These are phyloP conservation scores for Orbicella faveolata DNA, from an alignment of 64 coral and sea anemone genomes.

Conservation along the genomic window DNA sequence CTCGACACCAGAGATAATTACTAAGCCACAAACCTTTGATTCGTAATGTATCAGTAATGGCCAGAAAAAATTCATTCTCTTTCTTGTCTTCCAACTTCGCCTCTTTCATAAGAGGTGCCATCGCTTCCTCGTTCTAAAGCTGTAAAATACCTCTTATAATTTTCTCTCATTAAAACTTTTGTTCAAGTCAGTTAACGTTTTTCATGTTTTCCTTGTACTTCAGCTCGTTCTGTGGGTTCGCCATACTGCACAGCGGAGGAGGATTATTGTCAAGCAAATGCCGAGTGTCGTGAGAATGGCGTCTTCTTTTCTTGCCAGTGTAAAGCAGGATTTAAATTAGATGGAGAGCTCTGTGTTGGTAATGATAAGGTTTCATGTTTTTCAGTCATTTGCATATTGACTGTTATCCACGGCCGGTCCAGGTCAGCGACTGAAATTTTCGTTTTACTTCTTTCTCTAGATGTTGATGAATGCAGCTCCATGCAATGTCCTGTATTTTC, in stretches of 20 bases:
- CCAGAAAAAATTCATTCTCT: no score
- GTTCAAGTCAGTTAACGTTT: background rate
- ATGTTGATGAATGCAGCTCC: background rate
- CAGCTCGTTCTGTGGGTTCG: background rate
- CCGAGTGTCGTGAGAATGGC: background rate
- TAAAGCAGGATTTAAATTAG: background rate
- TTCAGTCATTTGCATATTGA: no score
- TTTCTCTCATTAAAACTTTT: no score
- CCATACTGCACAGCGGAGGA: background rate
- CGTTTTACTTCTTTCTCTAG: background rate
- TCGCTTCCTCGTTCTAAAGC: no score
- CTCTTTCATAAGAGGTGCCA: no score
- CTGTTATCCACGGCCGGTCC: no score
- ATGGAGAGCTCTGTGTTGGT: background rate
- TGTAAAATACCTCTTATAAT: no score
- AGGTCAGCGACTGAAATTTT: background rate
- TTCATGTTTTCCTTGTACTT: background rate
- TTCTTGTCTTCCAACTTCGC: no score
- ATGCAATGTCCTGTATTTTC: background rate
- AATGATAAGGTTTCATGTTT: background rate
- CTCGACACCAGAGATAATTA: no score
- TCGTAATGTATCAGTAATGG: no score
- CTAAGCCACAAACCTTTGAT: no score
- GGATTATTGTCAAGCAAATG: constrained; percentile 11
- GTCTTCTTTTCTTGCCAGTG: background rate